These are phyloP conservation scores for Monodelphis domestica DNA, from an alignment of 2,797 vertebrate genomes.

Conservation along the genomic window DNA sequence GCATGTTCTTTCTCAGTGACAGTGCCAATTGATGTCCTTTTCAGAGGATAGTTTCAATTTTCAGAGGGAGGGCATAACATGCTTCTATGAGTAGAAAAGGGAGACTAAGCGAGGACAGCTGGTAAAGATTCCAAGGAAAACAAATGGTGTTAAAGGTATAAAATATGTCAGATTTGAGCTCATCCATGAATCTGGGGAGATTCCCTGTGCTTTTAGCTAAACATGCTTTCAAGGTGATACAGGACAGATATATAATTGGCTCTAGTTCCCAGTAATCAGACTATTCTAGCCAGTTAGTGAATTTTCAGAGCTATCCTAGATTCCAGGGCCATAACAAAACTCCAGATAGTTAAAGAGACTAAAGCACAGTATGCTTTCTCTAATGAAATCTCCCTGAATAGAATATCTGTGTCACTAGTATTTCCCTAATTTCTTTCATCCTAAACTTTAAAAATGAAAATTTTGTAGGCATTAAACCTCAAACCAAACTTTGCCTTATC, in stretches of 20 bases:
- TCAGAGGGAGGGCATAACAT: conserved; percentile 52
- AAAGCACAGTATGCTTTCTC: not conserved
- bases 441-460: not conserved
- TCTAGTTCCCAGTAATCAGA: conserved; percentile 28
- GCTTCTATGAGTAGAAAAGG: conserved; percentile 40
- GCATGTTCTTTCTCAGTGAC: conserved; percentile 36
- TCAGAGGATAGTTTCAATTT: conserved; percentile 51
- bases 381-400: not conserved
- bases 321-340: not conserved
- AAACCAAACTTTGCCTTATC: not conserved
- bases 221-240: conserved; percentile 25
- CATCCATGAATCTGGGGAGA: conserved; percentile 42
- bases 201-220: conserved; percentile 34
- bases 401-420: not conserved
- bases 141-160: conserved; percentile 62
- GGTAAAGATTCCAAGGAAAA: conserved; percentile 54
- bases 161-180: conserved; percentile 58
- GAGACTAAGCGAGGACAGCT: conserved; percentile 48
- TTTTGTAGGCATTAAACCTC: not conserved
- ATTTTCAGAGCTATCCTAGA: not conserved
- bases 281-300: not conserved
- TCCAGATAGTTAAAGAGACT: not conserved
- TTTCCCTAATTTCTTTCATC: not conserved
- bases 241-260: conserved; percentile 38
- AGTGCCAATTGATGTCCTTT: conserved; percentile 62